Conservation (phyloP, 2,797 vertebrate species). For the Limnodromus scolopaceus region DNA sequence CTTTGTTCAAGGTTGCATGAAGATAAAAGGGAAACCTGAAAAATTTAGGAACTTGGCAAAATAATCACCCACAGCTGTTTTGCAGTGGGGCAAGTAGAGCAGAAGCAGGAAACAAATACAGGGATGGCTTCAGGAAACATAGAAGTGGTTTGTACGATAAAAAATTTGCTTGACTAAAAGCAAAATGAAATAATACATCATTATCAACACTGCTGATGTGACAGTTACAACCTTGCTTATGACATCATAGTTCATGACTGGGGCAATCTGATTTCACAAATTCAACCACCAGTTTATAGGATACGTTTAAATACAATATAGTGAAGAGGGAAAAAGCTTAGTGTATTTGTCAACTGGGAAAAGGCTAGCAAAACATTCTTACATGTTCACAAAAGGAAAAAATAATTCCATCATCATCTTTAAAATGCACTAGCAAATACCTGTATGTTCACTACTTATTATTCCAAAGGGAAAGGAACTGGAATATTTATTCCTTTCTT, state of each 20-base stretch:
- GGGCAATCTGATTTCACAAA: neutral
- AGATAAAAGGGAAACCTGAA: slow-evolving; percentile 46
- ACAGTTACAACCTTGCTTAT: neutral
- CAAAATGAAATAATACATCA: neutral
- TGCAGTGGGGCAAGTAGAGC: neutral
- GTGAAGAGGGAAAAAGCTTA: neutral
- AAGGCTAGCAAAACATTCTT: neutral
- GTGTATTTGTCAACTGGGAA: neutral
- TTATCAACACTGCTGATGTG: neutral
- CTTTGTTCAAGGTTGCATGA: neutral
- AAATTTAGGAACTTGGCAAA: slow-evolving; percentile 42
- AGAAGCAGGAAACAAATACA: neutral
- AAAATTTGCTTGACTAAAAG: neutral
- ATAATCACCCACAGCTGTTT: neutral
- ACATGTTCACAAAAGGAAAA: neutral
- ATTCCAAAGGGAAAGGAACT: neutral
- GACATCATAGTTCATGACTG: neutral
- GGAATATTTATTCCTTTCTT: neutral
- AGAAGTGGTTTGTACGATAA: neutral
- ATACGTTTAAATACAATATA: neutral
- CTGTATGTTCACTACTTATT: neutral
- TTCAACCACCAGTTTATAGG: neutral
- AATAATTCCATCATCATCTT: neutral
- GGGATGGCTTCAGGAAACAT: slow-evolving; percentile 11
- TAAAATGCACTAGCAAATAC: neutral